Base-by-base conservation (phyloP, 2,888 invertebrate genomes). In the Andrena trimmerana region DNA sequence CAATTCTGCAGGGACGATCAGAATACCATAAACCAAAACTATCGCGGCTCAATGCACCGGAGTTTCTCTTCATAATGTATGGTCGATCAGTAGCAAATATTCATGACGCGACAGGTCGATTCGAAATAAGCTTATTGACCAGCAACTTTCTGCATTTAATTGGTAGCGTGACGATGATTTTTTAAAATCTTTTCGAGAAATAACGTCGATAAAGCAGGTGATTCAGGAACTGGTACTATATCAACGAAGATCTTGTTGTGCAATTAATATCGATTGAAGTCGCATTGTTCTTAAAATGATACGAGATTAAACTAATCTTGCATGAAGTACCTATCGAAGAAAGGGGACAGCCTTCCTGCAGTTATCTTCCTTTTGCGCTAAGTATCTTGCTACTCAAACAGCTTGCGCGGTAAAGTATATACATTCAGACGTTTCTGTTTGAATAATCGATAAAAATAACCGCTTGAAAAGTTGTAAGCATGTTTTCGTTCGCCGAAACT, bases 1-100 rank as follows among this genome's bases (percentile, higher is more conserved):
- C 75, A 60, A 54, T 20, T 79, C 67, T 70, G 63, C 31, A n/a
- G 63, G 59, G 78, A 66, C 66, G 80, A 81, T 78, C 78, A 48
- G 68, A 71, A 72, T 59, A 70, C 76, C 72, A 79, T 88, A 87
- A 87, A 87, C 81, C 83, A 88, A 73, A 85, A 86, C 84, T 86
- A 84, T 84, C 81, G 59, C 63, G n/a, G 78, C 31, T 66, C 68
- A 42, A 69, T 77, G 57, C 29, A 57, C 29, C 31, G n/a, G 66
- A 59, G 76, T 74, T 70, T 77, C 80, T 80, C 77, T 77, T 85
- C 80, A 68, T 80, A 73, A 77, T 72, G 71, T 71, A 83, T 78
- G 65, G 71, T 76, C 59, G 33, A 65, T 72, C 72, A 71, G 68
- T 72, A 84, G 73, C 73, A 48, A 68, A 79, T 59, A 59, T 81